Base-by-base conservation (phyloP, 2,797 vertebrate species). In the Rhinatrema bivittatum region DNA sequence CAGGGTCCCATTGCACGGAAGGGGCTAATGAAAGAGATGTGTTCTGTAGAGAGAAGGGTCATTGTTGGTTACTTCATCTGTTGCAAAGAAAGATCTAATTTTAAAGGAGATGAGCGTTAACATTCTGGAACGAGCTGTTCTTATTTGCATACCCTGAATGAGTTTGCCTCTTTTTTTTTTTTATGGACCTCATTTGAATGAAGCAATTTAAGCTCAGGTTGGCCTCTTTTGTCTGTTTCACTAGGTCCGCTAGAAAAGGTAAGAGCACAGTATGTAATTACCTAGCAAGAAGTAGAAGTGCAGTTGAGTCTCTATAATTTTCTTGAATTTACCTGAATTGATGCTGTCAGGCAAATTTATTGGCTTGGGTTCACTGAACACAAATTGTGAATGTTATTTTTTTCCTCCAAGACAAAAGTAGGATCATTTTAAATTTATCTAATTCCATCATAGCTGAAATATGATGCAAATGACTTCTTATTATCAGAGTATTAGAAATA, bases 21-120 rank as follows among this genome's bases (percentile, higher is more conserved):
- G 39, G 30, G 46, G 44, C 44, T 54, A 56, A 62, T 50, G 44
- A 56, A 60, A 32, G 28, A 16, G 5, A 30, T 57, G 67, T 57
- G 39, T 45, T 56, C 46, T 31, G 42, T 17, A 42, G 48, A 37
- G 36, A 6, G 32, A 41, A 2, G n/a, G 9, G 27, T 34, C 36
- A 19, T 25, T 38, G 49, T 41, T 28, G 38, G 32, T 32, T 39
- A 34, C 39, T 52, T 34, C 36, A 46, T 48, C 25, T 44, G 0
- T 4, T 40, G 36, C 41, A 40, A 18, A 27, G 10, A 52, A 40
- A 14, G 29, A 49, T 51, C 44, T 39, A 24, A 53, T 56, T 67
- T 63, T 25, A n/a, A n/a, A 54, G 31, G 39, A 42, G 49, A 50
- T 53, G 37, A 66, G 39, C 37, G 31, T 32, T 48, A n/a, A n/a